Evolutionary conservation across 2,797 vertebrate species (phyloP), one percentile per base, ranked within the genome.

Genomic region (Philypnodon macrostomus): DNA sequence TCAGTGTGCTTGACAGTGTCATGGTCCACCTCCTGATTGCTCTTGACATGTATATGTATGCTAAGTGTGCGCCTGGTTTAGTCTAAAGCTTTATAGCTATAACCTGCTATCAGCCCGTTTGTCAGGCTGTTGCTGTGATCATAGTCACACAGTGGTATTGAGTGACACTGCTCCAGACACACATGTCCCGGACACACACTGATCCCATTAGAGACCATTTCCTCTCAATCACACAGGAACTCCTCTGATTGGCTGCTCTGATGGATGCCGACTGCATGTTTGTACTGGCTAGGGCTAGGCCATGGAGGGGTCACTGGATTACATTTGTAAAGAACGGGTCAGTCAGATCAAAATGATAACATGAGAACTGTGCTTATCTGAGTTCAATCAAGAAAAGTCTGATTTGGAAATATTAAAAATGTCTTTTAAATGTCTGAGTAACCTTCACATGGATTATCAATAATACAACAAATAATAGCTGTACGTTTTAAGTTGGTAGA

Each of bases 121-220:
- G 66, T 70, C 64, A 44, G 39, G 16, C 39, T 2, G 27, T 49
- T 10, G 58, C 72, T 47, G 63, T 62, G 69, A 83, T 85, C 76
- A 66, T 63, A 59, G 74, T 70, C 78, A 68, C 73, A 36, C 58
- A 47, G 37, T 13, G 1, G 62, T 82, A 68, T 75, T 74, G 79
- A 76, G 80, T 80, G 83, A 84, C 79, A 70, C 14, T 15, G 40
- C 46, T 60, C 67, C 62, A 75, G 63, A 74, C 71, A 64, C 34
- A 13, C 55, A 67, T 42, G 75, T 77, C 63, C 58, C 47, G 47
- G 60, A 72, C 84, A 78, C 86, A 87, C 83, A 79, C 81, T 84
- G 85, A 69, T 87, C 69, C 72, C 70, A 87, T 90, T 89, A 89
- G 62, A 19, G 21, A 64, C 76, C 63, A 74, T 87, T 90, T 90